These are phyloP conservation scores for Tympanoctomys barrerae DNA, from an alignment of 2,797 vertebrate genomes.

Conservation along the genomic window DNA sequence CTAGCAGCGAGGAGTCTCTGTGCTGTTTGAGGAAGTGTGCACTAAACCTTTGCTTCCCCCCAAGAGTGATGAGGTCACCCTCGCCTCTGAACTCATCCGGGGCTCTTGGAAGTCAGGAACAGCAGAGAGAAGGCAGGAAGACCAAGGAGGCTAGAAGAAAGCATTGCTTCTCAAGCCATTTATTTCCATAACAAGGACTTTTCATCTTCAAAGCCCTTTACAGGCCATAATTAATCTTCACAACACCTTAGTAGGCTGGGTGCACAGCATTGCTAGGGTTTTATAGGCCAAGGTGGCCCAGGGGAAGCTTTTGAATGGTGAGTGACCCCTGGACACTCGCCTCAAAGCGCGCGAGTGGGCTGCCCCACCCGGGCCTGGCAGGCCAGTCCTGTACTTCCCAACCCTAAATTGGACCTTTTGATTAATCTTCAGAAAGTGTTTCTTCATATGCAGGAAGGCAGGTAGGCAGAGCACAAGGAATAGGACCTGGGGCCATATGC, in stretches of 20 bases:
- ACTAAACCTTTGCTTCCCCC: constrained; percentile 21
- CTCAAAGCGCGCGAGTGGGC: not conserved
- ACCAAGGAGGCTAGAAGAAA: constrained; percentile 60
- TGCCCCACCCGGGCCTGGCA: not conserved
- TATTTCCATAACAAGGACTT: constrained; percentile 78
- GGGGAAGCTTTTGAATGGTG: constrained; percentile 37
- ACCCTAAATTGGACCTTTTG: not conserved
- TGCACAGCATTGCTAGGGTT: constrained; percentile 47
- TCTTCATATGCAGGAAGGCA: not conserved
- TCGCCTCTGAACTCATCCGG: constrained; percentile 65
- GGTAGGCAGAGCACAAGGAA: not conserved
- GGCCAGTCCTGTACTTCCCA: constrained; percentile 18
- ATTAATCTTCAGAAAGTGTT: constrained; percentile 56
- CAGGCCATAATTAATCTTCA: constrained; percentile 81
- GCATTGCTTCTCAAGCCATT: constrained; percentile 73
- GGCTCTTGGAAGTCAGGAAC: constrained; percentile 58
- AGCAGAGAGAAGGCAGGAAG: constrained; percentile 16
- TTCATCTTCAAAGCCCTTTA: constrained; percentile 84
- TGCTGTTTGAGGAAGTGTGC: constrained; percentile 30
- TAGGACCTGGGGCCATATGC: not conserved
- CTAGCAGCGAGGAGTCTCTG: constrained; percentile 8
- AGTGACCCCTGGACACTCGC: constrained; percentile 39
- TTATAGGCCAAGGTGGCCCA: constrained; percentile 67
- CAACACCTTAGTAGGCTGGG: constrained; percentile 77
- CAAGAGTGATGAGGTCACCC: constrained; percentile 45